Percentiles rank a stretch among this genome's conserved stretches.
Evolutionary conservation across 2,797 vertebrate species (phyloP).

Genomic region (Allobates femoralis): DNA sequence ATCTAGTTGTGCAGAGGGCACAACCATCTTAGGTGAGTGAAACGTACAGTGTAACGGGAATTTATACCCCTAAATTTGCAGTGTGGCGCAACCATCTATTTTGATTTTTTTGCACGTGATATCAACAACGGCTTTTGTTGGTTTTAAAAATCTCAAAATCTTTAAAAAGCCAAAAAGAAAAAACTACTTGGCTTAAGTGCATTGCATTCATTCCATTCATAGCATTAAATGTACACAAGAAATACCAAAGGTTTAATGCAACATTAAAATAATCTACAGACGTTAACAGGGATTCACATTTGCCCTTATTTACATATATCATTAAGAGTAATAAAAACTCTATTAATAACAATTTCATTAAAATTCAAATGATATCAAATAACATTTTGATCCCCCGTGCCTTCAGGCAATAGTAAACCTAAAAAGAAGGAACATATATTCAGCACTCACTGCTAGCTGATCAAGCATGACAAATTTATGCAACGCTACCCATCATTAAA

Average conservation of each 20-base stretch:
- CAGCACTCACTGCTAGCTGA: conserved; percentile 70
- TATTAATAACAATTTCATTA: conserved; percentile 76
- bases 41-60: too few species aligned
- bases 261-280: conserved; percentile 66
- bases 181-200: conserved; percentile 14
- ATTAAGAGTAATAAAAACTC: conserved; percentile 75
- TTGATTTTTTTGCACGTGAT: too few species aligned
- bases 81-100: too few species aligned
- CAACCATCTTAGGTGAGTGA: too few species aligned
- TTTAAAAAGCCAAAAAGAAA: too few species aligned
- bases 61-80: too few species aligned
- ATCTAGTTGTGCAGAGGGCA: too few species aligned
- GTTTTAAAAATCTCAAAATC: too few species aligned
- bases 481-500: conserved; percentile 72
- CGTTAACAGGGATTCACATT: conserved; percentile 68
- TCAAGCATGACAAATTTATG: conserved; percentile 73
- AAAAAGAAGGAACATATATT: conserved; percentile 70
- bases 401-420: conserved; percentile 70
- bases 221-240: conserved; percentile 63
- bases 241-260: conserved; percentile 68
- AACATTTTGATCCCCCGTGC: conserved; percentile 75
- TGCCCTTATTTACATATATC: conserved; percentile 71
- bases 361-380: conserved; percentile 72
- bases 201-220: conserved; percentile 52
- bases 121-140: too few species aligned